phyloP scores from a whole-genome alignment of 2,888 invertebrate genomes.

The Drosophila cognata region DNA sequence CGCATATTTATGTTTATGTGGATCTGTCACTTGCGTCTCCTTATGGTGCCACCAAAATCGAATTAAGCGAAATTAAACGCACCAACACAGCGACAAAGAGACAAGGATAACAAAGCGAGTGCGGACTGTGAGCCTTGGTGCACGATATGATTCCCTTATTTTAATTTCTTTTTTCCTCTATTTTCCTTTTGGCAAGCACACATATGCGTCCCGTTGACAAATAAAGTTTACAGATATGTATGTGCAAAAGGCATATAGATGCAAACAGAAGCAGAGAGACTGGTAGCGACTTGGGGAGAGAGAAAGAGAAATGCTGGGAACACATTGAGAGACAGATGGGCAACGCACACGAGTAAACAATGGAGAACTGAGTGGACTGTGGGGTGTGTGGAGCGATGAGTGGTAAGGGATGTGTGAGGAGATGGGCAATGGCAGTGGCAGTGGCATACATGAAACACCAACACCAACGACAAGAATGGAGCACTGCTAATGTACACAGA shows the following conservation, averaged over 20 bases:
- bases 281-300: background rate
- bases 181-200: constrained; percentile 68
- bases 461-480: constrained; percentile 31
- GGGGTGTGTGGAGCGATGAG: background rate
- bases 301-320: constrained; percentile 14
- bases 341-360: constrained; percentile 75
- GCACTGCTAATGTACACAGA: constrained; percentile 62
- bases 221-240: constrained; percentile 75
- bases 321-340: constrained; percentile 56
- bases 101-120: constrained; percentile 36
- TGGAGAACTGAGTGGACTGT: constrained; percentile 45
- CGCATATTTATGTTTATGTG: background rate
- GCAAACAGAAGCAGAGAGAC: constrained; percentile 6
- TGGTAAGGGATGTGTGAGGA: background rate
- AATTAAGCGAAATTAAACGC: constrained; percentile 72
- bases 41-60: constrained; percentile 59
- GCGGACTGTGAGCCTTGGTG: constrained; percentile 24
- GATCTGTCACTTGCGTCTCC: constrained; percentile 4
- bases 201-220: constrained; percentile 78
- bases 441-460: constrained; percentile 18
- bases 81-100: constrained; percentile 35
- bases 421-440: constrained; percentile 1
- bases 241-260: constrained; percentile 37
- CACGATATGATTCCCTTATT: constrained; percentile 60
- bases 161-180: constrained; percentile 13